These are phyloP conservation scores for Gallinago undulata DNA, from an alignment of 2,113 vertebrate species.

Conservation along the genomic window DNA sequence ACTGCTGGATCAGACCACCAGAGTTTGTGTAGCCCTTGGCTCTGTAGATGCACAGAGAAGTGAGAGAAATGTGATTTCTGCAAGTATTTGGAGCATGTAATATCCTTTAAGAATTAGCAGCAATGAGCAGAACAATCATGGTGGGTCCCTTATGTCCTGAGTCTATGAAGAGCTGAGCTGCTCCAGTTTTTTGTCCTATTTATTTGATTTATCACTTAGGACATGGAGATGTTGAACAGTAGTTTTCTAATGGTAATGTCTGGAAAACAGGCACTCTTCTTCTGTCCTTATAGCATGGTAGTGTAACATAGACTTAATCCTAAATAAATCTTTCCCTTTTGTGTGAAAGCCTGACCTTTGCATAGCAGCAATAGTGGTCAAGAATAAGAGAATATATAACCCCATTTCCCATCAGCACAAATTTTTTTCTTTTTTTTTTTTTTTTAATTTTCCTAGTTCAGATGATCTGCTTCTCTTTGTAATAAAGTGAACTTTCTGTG, in stretches of 20 bases:
- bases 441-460: neutral
- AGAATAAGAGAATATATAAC: neutral
- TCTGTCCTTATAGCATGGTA: neutral
- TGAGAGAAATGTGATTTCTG: neutral
- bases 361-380: neutral
- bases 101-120: neutral
- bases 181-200: slow-evolving; percentile 13
- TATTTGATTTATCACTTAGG: neutral
- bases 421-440: neutral
- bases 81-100: neutral
- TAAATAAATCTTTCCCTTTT: neutral
- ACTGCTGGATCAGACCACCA: fast-evolving
- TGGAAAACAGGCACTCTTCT: neutral
- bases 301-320: neutral
- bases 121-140: neutral
- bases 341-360: neutral
- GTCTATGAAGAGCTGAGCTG: neutral
- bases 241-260: neutral
- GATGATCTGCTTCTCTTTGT: neutral
- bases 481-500: neutral
- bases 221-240: neutral
- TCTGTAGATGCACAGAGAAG: neutral
- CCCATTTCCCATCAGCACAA: neutral
- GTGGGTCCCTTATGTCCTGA: neutral
- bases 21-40: neutral